Evolutionary conservation across 2,797 vertebrate genomes (phyloP).

Genomic region (Artibeus jamaicensis): DNA sequence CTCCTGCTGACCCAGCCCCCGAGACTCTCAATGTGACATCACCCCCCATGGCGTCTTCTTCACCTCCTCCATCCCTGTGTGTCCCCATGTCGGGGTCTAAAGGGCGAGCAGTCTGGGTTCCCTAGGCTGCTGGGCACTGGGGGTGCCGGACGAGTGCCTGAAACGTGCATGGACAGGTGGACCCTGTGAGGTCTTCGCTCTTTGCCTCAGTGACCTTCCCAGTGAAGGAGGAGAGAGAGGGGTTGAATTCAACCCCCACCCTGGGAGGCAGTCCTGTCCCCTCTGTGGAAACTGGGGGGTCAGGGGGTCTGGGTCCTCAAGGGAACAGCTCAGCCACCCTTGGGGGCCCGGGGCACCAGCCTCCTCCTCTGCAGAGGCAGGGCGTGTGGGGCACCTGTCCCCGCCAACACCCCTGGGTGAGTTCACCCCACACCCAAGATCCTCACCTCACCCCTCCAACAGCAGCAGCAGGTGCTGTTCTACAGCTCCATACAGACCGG

Average conservation of each 20-base stretch:
- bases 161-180: not conserved
- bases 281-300: not conserved
- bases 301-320: too few relatives aligned
- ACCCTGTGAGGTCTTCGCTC: not conserved
- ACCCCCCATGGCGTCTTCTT: not conserved
- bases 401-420: not conserved
- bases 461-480: conserved; percentile 85
- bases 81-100: not conserved
- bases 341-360: not conserved
- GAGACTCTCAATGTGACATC: not conserved
- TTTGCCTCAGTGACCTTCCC: not conserved
- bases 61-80: not conserved
- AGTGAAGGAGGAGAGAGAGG: not conserved
- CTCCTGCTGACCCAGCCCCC: not conserved
- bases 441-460: not conserved
- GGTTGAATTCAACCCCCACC: not conserved
- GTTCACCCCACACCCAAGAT: not conserved
- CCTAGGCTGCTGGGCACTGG: not conserved
- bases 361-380: not conserved
- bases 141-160: not conserved
- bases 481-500: conserved; percentile 91
- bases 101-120: not conserved
- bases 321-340: not conserved
- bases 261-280: not conserved
- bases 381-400: not conserved